Conservation (phyloP, 2,888 invertebrate genomes). For the Hesperia comma region DNA sequence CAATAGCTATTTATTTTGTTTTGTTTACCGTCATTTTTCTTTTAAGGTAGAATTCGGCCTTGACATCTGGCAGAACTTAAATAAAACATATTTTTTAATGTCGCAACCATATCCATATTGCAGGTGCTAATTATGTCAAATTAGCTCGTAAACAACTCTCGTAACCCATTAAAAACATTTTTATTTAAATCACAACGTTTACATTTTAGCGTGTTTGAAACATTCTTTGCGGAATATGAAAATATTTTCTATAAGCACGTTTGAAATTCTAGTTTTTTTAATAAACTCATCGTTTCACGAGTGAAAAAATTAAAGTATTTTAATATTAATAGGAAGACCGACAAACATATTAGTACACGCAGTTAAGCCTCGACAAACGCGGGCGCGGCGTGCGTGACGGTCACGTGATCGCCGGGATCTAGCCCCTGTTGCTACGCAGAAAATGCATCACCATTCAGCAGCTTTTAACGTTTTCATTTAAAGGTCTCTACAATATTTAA, state of each 20-base stretch:
- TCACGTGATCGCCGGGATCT: constrained; percentile 33
- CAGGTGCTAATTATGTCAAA: background rate
- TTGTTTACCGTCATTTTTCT: background rate
- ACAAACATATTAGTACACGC: constrained; percentile 36
- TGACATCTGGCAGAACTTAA: background rate
- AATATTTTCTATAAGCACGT: background rate
- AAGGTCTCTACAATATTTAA: constrained; percentile 13
- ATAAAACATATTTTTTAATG: constrained; percentile 2
- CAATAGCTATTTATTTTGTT: no score
- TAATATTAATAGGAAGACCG: constrained; percentile 20
- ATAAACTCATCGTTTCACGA: background rate
- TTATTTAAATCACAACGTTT: background rate
- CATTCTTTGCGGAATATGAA: background rate
- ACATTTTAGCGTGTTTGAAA: background rate
- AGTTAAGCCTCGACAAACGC: constrained; percentile 31
- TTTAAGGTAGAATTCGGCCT: background rate
- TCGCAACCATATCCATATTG: background rate
- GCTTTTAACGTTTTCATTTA: constrained; percentile 29
- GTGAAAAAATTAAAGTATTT: background rate
- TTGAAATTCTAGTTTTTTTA: background rate
- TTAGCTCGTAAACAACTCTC: background rate
- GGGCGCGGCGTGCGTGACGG: constrained; percentile 24
- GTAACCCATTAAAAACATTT: background rate
- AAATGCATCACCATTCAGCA: constrained; percentile 26
- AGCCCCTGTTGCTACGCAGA: constrained; percentile 29